Evolutionary conservation across 30 jellyfish, hydroid and myxozoan species (phyloP), one percentile per base, ranked within the genome.

Genomic region (Chironex yamaguchii): DNA sequence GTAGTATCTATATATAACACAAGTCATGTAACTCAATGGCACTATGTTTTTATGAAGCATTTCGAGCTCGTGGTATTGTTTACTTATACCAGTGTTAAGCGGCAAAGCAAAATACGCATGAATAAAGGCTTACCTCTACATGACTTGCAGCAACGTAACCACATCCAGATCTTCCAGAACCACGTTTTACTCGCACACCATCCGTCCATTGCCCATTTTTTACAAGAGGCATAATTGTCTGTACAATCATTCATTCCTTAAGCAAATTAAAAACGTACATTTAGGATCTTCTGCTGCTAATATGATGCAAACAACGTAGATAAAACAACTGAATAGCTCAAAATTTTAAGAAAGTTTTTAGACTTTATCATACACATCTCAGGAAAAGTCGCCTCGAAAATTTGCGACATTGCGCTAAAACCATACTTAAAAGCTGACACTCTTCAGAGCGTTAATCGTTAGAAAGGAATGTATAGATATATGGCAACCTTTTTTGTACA

Each of bases 81-180:
- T n/a, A n/a, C n/a, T n/a, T n/a, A n/a, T n/a, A n/a, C n/a, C n/a
- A n/a, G n/a, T n/a, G n/a, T n/a, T n/a, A n/a, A n/a, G n/a, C n/a
- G n/a, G n/a, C n/a, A n/a, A n/a, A n/a, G n/a, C n/a, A n/a, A n/a
- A n/a, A n/a, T n/a, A n/a, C n/a, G n/a, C n/a, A n/a, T n/a, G n/a
- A n/a, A n/a, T n/a, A n/a, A n/a, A n/a, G n/a, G n/a, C n/a, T 21
- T 70, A 89, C 97, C 91, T 80, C 54, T 70, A 82, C 97, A 89
- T 0, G 97, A 81, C 35, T 73, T 81, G 90, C 97, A 89, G 64
- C 97, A 89, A 65, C 81, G 69, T 31, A 17, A 30, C 97, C 97
- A 89, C 97, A 89, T 89, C 97, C 97, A 89, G 17, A 42, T 6
- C 58, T 42, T 42, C 58, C 58, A 42, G 17, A 42, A 42, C 58